Percentiles rank a stretch among this genome's conserved stretches.
These are phyloP conservation scores for Sceliomorpha sp. DNA, from an alignment of 2,888 invertebrate species.

Conservation along the genomic window DNA sequence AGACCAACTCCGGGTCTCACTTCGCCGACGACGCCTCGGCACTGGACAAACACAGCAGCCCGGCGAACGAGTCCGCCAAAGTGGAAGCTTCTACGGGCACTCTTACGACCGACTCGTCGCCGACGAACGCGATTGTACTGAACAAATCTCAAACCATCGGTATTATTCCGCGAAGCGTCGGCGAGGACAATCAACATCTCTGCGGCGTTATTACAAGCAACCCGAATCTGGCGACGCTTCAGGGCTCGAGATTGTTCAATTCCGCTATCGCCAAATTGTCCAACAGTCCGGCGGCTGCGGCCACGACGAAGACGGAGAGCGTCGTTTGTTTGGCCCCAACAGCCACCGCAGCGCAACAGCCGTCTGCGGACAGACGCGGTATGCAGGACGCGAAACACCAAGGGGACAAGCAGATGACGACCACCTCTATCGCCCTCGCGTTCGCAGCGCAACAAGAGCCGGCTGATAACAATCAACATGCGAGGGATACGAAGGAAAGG, in stretches of 20 bases:
- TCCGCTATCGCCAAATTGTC: constrained; percentile 72
- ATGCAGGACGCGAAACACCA: constrained; percentile 48
- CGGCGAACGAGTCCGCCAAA: constrained; percentile 40
- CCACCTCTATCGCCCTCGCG: constrained; percentile 72
- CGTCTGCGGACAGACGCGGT: constrained; percentile 37
- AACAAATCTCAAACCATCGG: constrained; percentile 73
- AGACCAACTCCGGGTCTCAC: constrained; percentile 60
- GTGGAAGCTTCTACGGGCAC: constrained; percentile 12
- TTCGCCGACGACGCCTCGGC: constrained; percentile 57
- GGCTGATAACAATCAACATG: constrained; percentile 54
- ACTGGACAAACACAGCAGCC: constrained; percentile 37
- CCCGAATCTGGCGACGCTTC: constrained; percentile 69
- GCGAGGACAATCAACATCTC: constrained; percentile 70
- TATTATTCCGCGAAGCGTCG: constrained; percentile 69
- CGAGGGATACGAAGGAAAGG: constrained; percentile 67
- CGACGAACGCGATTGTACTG: constrained; percentile 65
- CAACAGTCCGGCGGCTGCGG: constrained; percentile 50
- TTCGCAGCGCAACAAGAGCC: constrained; percentile 68
- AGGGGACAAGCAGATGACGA: constrained; percentile 64
- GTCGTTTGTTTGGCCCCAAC: constrained; percentile 69
- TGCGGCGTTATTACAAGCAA: constrained; percentile 78
- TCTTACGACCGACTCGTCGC: constrained; percentile 10
- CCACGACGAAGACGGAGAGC: constrained; percentile 66
- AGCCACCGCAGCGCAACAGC: constrained; percentile 17
- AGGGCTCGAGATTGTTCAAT: constrained; percentile 73